Conservation (phyloP, 2,113 vertebrate species). For the Sphyrna mokarran region DNA sequence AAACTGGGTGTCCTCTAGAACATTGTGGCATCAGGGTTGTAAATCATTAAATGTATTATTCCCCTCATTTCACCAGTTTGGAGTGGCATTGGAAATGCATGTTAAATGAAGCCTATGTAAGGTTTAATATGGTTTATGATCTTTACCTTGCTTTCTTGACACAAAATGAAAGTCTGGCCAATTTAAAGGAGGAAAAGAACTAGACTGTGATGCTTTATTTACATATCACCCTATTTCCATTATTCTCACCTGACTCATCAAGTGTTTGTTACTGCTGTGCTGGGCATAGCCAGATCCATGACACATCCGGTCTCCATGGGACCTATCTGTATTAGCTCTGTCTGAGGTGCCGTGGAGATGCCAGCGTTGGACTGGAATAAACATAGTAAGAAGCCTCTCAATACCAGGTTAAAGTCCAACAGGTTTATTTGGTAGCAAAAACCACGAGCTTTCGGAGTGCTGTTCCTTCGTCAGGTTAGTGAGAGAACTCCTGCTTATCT, state of each 20-base stretch:
- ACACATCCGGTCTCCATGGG: neutral
- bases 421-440: too few species aligned
- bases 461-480: too few species aligned
- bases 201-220: neutral
- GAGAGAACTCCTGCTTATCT: too few species aligned
- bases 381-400: too few species aligned
- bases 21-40: neutral
- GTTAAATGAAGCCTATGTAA: neutral
- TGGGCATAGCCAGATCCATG: neutral
- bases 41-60: neutral
- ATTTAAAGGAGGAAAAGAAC: neutral
- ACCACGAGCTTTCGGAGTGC: too few species aligned
- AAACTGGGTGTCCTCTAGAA: neutral
- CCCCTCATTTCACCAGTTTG: neutral
- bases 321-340: neutral
- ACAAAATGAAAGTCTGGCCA: neutral
- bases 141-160: neutral
- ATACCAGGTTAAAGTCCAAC: too few species aligned
- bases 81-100: neutral
- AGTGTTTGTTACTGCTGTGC: neutral
- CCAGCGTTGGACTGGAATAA: too few species aligned
- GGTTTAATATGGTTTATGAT: neutral
- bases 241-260: neutral
- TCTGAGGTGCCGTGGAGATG: neutral
- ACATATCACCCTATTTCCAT: neutral